Evolutionary conservation across 2,113 vertebrate genomes (phyloP).

Genomic region (Microtus ochrogaster): DNA sequence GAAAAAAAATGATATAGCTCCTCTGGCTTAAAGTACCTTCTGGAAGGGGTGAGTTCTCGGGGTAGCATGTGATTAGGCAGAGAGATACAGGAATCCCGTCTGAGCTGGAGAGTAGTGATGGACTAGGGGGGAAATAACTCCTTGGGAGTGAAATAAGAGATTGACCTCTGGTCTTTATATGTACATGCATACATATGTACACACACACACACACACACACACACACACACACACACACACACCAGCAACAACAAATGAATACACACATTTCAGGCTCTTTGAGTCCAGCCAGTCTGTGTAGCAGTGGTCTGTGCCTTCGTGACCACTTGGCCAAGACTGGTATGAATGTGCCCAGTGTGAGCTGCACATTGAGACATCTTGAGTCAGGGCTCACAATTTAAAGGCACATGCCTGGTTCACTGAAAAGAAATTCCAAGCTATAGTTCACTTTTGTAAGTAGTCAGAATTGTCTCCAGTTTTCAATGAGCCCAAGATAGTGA

Average conservation of each 20-base stretch:
- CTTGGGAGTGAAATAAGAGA: neutral
- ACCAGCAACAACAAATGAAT: neutral
- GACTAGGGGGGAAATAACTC: too few species aligned
- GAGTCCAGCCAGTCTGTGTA: neutral
- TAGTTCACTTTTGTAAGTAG: neutral
- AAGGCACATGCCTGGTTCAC: neutral
- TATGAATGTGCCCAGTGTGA: neutral
- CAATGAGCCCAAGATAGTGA: neutral
- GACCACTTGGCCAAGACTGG: neutral
- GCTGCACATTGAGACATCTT: neutral
- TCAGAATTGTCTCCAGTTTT: neutral
- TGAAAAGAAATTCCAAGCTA: slow-evolving; percentile 12
- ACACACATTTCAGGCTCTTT: neutral
- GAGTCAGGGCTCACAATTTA: slow-evolving; percentile 23
- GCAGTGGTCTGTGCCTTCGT: neutral
- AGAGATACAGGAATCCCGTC: neutral
- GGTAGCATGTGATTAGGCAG: neutral
- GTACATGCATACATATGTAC: neutral
- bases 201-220: too few species aligned
- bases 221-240: neutral
- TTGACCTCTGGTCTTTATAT: neutral
- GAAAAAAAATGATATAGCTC: neutral
- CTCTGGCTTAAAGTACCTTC: neutral
- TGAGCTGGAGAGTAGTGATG: neutral
- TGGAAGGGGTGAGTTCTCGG: neutral